These are phyloP conservation scores for Zaprionus tsacasi DNA, from an alignment of 1,140 invertebrate species.

Conservation along the genomic window DNA sequence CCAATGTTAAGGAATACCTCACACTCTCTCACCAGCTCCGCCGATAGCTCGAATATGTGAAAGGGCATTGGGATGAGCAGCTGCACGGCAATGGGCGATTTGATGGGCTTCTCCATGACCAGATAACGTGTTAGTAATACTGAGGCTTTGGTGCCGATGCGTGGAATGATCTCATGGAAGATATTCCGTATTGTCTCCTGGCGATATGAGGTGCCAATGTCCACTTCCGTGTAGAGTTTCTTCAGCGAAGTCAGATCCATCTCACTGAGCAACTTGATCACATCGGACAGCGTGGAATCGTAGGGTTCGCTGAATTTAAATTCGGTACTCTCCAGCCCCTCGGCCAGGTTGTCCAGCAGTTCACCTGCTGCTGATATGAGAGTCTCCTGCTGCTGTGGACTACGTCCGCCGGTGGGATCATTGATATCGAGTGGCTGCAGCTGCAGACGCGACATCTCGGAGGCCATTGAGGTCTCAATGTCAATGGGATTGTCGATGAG, in stretches of 20 bases:
- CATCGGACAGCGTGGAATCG: conserved; percentile 84
- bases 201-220: conserved; percentile 87
- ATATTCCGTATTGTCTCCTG: conserved; percentile 89
- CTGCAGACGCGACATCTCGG: conserved; percentile 59
- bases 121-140: conserved; percentile 88
- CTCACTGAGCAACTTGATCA: conserved; percentile 85
- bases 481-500: conserved; percentile 75
- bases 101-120: conserved; percentile 86
- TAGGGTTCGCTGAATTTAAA: conserved; percentile 84
- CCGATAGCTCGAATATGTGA: conserved; percentile 85
- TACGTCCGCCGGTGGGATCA: conserved; percentile 79
- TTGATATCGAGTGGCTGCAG: conserved; percentile 63
- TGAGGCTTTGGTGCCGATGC: conserved; percentile 88
- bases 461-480: conserved; percentile 70
- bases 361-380: conserved; percentile 66
- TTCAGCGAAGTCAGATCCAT: conserved; percentile 85
- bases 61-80: conserved; percentile 86
- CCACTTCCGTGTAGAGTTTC: conserved; percentile 85
- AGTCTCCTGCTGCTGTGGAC: conserved; percentile 67
- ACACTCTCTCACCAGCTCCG: conserved; percentile 85
- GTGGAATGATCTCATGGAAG: conserved; percentile 90
- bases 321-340: conserved; percentile 84
- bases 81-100: conserved; percentile 86
- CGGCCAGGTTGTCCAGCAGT: conserved; percentile 79
- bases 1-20: conserved; percentile 85